These are phyloP conservation scores for Onychorhynchus coronatus DNA, from an alignment of 2,113 vertebrate genomes.

Conservation along the genomic window DNA sequence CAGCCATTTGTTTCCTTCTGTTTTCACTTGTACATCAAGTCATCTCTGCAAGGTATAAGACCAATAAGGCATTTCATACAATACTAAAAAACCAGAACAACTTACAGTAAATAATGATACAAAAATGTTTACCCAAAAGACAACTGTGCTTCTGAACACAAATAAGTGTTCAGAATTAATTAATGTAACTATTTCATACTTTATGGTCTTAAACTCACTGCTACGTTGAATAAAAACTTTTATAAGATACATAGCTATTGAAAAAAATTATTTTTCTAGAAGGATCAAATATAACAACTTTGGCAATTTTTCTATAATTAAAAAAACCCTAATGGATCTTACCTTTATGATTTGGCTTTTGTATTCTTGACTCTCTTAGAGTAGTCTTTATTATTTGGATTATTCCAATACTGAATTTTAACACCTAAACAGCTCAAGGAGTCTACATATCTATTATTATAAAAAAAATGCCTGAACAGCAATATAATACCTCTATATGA, in stretches of 20 bases:
- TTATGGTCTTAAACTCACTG: background rate
- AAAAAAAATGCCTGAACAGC: background rate
- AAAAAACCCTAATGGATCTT: background rate
- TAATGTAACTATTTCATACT: background rate
- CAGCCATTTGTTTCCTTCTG: background rate
- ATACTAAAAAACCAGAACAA: background rate
- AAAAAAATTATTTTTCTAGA: background rate
- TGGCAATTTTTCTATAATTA: background rate
- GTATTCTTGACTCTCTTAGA: background rate
- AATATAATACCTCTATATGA: background rate
- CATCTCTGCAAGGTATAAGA: background rate
- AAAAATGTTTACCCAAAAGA: background rate
- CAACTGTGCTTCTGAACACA: background rate
- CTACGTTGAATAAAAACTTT: background rate
- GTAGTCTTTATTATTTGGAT: background rate
- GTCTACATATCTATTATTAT: background rate
- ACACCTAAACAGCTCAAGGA: fast-evolving
- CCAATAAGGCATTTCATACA: background rate
- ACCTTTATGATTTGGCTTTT: background rate
- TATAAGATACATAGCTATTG: background rate
- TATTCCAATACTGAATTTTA: background rate
- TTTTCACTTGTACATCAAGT: background rate
- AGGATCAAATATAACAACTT: background rate
- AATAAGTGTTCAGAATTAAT: background rate
- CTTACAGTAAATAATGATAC: background rate